Evolutionary conservation across 2,113 vertebrate genomes (phyloP).

Genomic region (Gavia stellata): DNA sequence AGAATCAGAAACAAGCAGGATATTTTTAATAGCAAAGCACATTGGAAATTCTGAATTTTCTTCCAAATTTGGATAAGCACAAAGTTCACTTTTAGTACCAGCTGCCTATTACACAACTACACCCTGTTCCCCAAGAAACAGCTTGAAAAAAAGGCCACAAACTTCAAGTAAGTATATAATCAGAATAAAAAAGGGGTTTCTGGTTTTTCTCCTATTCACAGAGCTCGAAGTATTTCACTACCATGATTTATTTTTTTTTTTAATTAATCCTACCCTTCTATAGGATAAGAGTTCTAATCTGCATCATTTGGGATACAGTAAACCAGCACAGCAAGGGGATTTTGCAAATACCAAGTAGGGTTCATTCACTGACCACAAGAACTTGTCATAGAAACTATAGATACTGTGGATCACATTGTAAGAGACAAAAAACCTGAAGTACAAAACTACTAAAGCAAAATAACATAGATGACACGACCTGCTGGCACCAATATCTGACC

Average conservation of each 20-base stretch:
- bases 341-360: neutral
- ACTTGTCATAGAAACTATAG: neutral
- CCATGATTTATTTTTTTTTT: neutral
- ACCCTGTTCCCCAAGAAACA: neutral
- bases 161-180: neutral
- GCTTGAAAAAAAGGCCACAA: neutral
- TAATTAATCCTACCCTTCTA: neutral
- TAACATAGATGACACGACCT: neutral
- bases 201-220: neutral
- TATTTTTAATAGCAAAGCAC: slow-evolving; percentile 15
- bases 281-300: neutral
- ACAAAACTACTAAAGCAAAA: neutral
- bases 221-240: neutral
- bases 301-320: neutral
- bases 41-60: neutral
- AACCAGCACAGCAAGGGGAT: neutral
- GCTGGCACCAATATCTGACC: neutral
- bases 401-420: too few relatives aligned
- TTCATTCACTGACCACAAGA: neutral
- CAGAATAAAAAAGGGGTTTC: neutral
- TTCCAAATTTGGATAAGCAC: neutral
- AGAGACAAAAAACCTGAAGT: neutral
- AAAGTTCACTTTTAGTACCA: neutral
- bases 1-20: neutral
- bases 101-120: neutral